These are phyloP conservation scores for Phylloscopus collybita DNA, from an alignment of 2,797 vertebrate genomes.

Conservation along the genomic window DNA sequence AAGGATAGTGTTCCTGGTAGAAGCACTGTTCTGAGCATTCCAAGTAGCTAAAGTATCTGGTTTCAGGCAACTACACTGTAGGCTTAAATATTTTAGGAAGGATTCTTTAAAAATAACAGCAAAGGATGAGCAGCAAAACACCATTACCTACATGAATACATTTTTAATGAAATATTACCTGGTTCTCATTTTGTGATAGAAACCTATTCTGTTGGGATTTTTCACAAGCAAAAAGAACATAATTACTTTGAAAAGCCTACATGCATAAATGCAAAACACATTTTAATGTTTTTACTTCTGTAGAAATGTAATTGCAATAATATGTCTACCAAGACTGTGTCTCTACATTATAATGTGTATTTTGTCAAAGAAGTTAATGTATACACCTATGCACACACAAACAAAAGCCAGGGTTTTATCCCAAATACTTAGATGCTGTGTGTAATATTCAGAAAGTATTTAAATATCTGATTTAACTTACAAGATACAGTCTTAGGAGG, in stretches of 20 bases:
- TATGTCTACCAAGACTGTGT: background rate
- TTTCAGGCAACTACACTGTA: conserved; percentile 53
- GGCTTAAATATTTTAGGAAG: conserved; percentile 69
- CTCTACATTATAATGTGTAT: background rate
- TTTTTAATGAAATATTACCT: conserved; percentile 66
- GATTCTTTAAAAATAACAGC: conserved; percentile 62
- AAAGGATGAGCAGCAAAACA: conserved; percentile 60
- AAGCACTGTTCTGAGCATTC: conserved; percentile 34
- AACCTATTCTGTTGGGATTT: conserved; percentile 48
- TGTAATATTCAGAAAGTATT: background rate
- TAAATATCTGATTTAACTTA: background rate
- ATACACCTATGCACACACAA: background rate
- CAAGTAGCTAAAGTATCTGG: conserved; percentile 29
- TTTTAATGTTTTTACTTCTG: conserved; percentile 39
- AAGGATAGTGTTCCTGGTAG: background rate
- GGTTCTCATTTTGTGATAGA: background rate
- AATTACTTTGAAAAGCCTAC: conserved; percentile 52
- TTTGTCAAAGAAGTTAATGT: background rate
- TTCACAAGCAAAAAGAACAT: conserved; percentile 33
- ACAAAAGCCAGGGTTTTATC: background rate
- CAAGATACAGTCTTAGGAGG: background rate
- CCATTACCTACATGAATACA: conserved; percentile 53
- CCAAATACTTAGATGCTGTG: background rate
- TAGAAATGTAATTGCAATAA: conserved; percentile 50
- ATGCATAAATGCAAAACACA: conserved; percentile 42